Conservation (phyloP, 2,113 vertebrate genomes). For the Cyanoramphus novaezelandiae region DNA sequence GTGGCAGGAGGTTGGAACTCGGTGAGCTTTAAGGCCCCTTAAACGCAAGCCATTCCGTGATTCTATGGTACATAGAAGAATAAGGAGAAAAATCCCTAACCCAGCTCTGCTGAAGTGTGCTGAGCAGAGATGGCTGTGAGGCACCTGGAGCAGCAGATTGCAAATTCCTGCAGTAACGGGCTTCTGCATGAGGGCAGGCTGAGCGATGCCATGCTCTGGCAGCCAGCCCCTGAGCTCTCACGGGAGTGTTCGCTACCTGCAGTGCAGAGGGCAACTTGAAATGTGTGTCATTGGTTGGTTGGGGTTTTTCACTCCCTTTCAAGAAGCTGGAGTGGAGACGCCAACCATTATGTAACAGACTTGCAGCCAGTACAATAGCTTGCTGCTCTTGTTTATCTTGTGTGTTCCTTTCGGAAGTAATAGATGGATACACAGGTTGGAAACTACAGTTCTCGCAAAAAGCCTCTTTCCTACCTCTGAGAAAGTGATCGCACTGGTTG, state of each 20-base stretch:
- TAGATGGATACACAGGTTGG: neutral
- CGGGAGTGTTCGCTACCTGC: neutral
- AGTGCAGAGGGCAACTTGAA: neutral
- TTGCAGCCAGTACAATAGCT: neutral
- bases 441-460: neutral
- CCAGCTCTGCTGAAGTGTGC: neutral
- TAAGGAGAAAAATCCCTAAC: neutral
- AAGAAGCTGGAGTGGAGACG: neutral
- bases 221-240: neutral
- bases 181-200: neutral
- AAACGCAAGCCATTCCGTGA: neutral
- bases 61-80: neutral
- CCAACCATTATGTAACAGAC: neutral
- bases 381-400: neutral
- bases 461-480: neutral
- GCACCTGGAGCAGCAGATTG: neutral
- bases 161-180: neutral
- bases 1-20: neutral
- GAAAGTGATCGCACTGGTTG: fast-evolving
- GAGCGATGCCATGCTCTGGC: neutral
- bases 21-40: neutral
- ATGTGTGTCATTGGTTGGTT: neutral
- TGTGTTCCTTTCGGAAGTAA: neutral
- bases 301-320: neutral
- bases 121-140: neutral